These are phyloP conservation scores for Melozone crissalis DNA, from an alignment of 2,113 vertebrate species.

Conservation along the genomic window DNA sequence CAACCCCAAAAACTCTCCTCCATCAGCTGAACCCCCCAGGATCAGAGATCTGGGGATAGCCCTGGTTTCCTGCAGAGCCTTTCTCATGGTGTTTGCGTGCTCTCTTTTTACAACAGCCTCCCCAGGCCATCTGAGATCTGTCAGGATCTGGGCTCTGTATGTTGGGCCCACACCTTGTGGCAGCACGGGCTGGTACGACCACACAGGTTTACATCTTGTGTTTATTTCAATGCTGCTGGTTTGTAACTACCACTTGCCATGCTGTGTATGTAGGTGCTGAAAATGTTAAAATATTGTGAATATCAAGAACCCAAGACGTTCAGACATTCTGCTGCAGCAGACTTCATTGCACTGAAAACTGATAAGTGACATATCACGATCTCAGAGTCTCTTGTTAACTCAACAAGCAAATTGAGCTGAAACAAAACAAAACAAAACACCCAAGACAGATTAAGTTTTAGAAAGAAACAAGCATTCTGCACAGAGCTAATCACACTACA, in stretches of 20 bases:
- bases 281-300: slow-evolving; percentile 33
- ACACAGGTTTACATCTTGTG: not conserved
- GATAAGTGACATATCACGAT: slow-evolving; percentile 17
- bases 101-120: not conserved
- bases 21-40: not conserved
- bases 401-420: slow-evolving; percentile 22
- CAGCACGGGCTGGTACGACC: not conserved
- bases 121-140: rapidly evolving
- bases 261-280: not conserved
- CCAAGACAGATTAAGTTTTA: not conserved
- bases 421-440: slow-evolving; percentile 29
- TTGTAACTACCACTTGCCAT: not conserved
- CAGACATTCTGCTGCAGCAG: slow-evolving; percentile 36
- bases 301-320: not conserved
- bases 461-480: not conserved
- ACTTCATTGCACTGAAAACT: not conserved
- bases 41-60: not conserved
- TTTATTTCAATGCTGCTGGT: not conserved
- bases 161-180: not conserved
- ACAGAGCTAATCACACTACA: not conserved
- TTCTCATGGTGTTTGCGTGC: not conserved
- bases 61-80: rapidly evolving
- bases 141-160: rapidly evolving
- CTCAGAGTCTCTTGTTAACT: slow-evolving; percentile 9
- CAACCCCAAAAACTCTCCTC: not conserved